A percentile compares a stretch with the other conserved stretches of the same genome.
phyloP scores from a whole-genome alignment of 1,140 invertebrate species.

The Caenorhabditis remanei region DNA sequence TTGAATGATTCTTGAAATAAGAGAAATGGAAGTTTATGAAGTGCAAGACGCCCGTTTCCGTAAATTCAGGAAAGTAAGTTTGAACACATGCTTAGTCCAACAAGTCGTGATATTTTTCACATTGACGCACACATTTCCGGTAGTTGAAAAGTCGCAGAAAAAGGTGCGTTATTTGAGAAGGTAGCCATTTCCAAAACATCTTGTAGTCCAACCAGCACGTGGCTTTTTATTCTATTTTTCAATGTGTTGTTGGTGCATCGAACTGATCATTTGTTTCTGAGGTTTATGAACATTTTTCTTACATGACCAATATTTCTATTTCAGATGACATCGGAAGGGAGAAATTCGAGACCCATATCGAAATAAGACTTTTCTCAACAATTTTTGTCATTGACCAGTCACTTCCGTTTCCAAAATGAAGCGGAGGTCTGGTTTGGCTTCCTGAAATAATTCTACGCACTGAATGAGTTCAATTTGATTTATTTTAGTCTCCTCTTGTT shows the following conservation, averaged over 20 bases:
- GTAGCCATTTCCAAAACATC: conserved; percentile 34
- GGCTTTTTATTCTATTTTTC: background rate
- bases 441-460: background rate
- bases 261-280: conserved; percentile 34
- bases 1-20: too few relatives aligned
- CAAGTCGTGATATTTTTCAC: conserved; percentile 45
- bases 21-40: background rate
- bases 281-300: conserved; percentile 22
- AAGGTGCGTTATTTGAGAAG: conserved; percentile 42
- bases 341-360: conserved; percentile 12
- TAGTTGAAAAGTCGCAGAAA: background rate
- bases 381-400: background rate
- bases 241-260: conserved; percentile 20
- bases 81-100: conserved; percentile 25
- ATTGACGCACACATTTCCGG: conserved; percentile 52
- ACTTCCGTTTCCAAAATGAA: conserved; percentile 6
- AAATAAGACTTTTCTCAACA: conserved; percentile 5
- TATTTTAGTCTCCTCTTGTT: background rate
- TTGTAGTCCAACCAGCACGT: conserved; percentile 32
- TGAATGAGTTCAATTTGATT: background rate
- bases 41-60: background rate
- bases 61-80: background rate
- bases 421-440: background rate
- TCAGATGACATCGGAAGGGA: background rate
- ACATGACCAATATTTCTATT: conserved; percentile 5